Conservation (phyloP, 2,888 invertebrate species). For the Epinotia nisella region DNA sequence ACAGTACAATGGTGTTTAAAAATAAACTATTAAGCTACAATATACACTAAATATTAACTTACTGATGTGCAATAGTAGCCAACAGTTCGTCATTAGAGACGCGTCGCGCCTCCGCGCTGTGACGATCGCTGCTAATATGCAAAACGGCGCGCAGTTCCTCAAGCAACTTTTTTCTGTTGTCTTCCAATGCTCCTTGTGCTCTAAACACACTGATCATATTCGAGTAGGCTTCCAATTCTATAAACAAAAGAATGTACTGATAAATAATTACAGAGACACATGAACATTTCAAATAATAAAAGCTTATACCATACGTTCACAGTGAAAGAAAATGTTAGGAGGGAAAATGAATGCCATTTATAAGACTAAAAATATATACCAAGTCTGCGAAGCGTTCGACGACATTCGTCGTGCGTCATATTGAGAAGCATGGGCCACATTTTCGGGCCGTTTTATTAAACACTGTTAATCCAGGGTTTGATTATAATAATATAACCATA, state of each 20-base stretch:
- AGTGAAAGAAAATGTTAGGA: constrained; percentile 77
- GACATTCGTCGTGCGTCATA: constrained; percentile 95
- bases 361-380: constrained; percentile 87
- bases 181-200: constrained; percentile 95
- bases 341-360: constrained; percentile 83
- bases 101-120: constrained; percentile 95
- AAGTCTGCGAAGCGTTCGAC: constrained; percentile 93
- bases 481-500: constrained; percentile 77
- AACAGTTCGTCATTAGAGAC: constrained; percentile 96
- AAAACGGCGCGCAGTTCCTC: constrained; percentile 92
- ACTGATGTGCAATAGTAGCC: constrained; percentile 95
- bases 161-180: constrained; percentile 92
- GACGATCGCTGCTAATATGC: constrained; percentile 95
- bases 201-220: constrained; percentile 95
- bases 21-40: constrained; percentile 68
- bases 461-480: constrained; percentile 65
- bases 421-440: constrained; percentile 90
- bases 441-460: constrained; percentile 64
- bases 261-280: constrained; percentile 50
- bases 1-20: constrained; percentile 69
- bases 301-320: constrained; percentile 58
- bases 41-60: constrained; percentile 73
- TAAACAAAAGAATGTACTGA: constrained; percentile 66
- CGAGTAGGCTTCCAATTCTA: constrained; percentile 97
- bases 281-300: constrained; percentile 53